phyloP scores from a whole-genome alignment of 2,113 vertebrate species.

The Cricetomys ansorgei region DNA sequence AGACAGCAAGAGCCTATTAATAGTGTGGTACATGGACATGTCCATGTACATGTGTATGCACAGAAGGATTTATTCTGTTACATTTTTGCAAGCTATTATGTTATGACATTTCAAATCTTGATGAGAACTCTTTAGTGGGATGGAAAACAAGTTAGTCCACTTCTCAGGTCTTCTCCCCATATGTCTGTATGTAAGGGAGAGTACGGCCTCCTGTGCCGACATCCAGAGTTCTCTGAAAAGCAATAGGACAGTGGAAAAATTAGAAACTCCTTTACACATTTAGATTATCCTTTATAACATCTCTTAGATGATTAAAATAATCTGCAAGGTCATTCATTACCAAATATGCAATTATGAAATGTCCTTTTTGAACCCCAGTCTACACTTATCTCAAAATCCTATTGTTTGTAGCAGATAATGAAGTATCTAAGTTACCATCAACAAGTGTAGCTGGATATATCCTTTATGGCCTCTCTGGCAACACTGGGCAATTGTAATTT shows the following conservation, averaged over 20 bases:
- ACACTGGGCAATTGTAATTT: not conserved
- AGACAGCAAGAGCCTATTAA: not conserved
- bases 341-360: constrained; percentile 38
- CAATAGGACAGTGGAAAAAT: constrained; percentile 20
- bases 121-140: not conserved
- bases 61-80: not conserved
- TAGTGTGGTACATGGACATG: not conserved
- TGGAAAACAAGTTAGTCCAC: not conserved
- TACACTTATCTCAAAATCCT: not conserved
- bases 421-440: not conserved
- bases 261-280: constrained; percentile 32
- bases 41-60: not conserved
- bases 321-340: not conserved
- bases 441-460: not conserved
- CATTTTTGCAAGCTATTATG: not conserved
- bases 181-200: not conserved
- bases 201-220: not conserved
- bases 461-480: not conserved
- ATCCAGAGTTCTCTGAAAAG: not conserved
- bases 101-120: not conserved
- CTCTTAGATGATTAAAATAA: constrained; percentile 28
- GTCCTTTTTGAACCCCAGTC: not conserved
- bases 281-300: constrained; percentile 28
- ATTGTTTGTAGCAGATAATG: not conserved
- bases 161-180: not conserved